Evolutionary conservation across 1,140 invertebrate species (phyloP), one percentile per base, ranked within the genome.

Genomic region (Drosophila yakuba): DNA sequence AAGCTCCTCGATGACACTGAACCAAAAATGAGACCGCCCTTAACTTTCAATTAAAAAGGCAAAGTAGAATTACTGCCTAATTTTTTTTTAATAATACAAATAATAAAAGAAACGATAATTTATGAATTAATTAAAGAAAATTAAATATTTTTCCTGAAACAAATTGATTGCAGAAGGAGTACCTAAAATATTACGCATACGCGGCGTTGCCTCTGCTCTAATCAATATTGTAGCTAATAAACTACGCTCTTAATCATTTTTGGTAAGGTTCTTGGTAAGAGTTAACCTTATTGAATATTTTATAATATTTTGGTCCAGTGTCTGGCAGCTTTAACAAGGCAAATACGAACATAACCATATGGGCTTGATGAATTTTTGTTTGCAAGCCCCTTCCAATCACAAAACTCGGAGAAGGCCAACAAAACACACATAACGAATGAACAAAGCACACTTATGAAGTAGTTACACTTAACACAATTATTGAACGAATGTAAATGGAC

Each of bases 391-490:
- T 15, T 15, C 17, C 23, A 45, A 32, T 17, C 23, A 39, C 17
- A 15, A 36, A 57, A 60, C 48, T 57, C 6, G 55, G 67, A 43
- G 41, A 59, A 59, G 20, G 54, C 41, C 43, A 63, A 32, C 15
- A 23, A 44, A 43, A 20, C 41, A 68, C 43, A 76, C 41, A 48
- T 23, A 72, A 75, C 63, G 74, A 78, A 78, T 71, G 43, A 32
- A 69, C 35, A 20, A 69, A 69, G 50, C 48, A 69, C 63, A 69
- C 32, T 69, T 69, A 58, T 45, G 43, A 55, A 43, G 11, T 36
- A 71, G 36, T 64, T 11, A 52, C 60, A 58, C 61, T 61, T 50
- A 44, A 50, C 39, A 75, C 54, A 80, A 15, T 58, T 32, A 60
- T 38, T 51, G 10, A 61, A 62, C 41, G 57, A 68, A 57, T 61